Base-by-base conservation (phyloP, 2,797 vertebrate genomes). In the Sebastes hubbsi region DNA sequence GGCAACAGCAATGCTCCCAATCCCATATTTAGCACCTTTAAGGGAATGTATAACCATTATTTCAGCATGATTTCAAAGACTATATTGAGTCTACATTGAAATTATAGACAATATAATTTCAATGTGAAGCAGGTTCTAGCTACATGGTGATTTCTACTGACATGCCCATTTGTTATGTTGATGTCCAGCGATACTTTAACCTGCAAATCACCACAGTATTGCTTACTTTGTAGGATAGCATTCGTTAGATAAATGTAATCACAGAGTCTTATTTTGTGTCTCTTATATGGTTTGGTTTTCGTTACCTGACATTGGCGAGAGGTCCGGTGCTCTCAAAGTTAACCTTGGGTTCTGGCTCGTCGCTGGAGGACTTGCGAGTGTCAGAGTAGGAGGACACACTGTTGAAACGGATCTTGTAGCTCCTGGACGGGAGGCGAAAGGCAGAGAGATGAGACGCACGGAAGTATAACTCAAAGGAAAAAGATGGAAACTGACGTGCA, bases 371-470 rank as follows among this genome's bases (percentile, higher is more conserved):
- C 85, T 99, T 99, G 63, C 93, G 96, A 1, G 96, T 97, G 38
- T 99, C 98, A 0, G 97, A 97, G 89, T 97, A 97, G 0, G 99
- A 99, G 52, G 99, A 99, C 85, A 99, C 99, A 0, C 99, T 99
- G 89, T 99, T 99, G 95, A 99, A 99, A 6, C 99, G 97, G 4
- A 99, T 97, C 91, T 99, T 99, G 95, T 99, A 99, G 93, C 97
- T 98, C 96, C 99, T 99, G 92, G 2, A 77, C 24, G 77, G 10
- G 34, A 74, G 4, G 25, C 1, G 6, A 75, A 78, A 78, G 68
- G 14, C 3, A 72, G 10, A 79, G 55, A 36, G 16, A 56, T 55
- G 20, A 72, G 36, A 74, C 8, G 6, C 3, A 25, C 1, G 3
- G 10, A 49, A 27, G 10, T 22, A 22, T 20, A 52, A 68, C 20